These are phyloP conservation scores for Hyposmocoma kahamanoa DNA, from an alignment of 1,140 invertebrate genomes.

Conservation along the genomic window DNA sequence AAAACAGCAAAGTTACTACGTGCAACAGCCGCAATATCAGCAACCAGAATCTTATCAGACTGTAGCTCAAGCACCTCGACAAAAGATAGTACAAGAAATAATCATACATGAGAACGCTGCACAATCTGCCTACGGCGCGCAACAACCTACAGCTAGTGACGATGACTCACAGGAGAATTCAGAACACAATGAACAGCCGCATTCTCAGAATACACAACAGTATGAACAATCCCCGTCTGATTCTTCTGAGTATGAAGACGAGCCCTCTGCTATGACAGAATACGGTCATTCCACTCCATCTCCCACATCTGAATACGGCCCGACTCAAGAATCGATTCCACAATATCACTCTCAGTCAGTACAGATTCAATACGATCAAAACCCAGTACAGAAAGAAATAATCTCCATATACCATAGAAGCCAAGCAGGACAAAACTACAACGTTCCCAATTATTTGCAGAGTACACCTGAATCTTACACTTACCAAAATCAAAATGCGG, in stretches of 20 bases:
- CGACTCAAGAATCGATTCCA: conserved; percentile 9
- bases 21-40: conserved; percentile 33
- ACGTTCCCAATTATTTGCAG: conserved; percentile 21
- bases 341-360: not conserved
- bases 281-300: conserved; percentile 3
- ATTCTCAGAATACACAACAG: conserved; percentile 5
- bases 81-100: no score
- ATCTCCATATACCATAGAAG: conserved; percentile 31
- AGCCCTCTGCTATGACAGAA: conserved; percentile 12
- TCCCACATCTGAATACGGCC: conserved; percentile 7
- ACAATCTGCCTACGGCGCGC: no score
- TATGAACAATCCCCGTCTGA: conserved; percentile 22
- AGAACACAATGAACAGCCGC: not conserved
- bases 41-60: conserved; percentile 18
- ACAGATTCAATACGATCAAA: conserved; percentile 6
- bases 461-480: conserved; percentile 29
- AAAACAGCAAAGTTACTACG: conserved; percentile 36
- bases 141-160: not conserved
- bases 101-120: no score
- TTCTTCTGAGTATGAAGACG: conserved; percentile 18
- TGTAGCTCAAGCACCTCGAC: no score
- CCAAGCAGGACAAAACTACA: conserved; percentile 30
- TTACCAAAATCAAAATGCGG: conserved; percentile 35
- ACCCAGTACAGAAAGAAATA: conserved; percentile 25
- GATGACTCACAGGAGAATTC: not conserved